phyloP scores from a whole-genome alignment of 2,113 vertebrate species.

The Murina feae region DNA sequence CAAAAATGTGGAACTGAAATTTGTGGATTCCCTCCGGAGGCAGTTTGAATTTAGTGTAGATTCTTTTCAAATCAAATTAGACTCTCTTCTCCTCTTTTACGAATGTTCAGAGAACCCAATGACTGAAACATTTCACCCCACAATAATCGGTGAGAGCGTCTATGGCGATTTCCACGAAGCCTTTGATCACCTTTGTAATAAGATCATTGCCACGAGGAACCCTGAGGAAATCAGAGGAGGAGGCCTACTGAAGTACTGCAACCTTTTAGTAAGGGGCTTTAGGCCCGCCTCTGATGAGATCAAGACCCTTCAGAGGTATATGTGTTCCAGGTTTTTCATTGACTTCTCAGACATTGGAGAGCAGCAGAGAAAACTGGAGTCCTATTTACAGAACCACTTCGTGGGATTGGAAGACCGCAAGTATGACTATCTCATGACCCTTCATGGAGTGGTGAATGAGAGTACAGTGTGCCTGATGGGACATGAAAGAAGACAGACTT shows the following conservation, averaged over 20 bases:
- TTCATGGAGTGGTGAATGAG: constrained; percentile 97
- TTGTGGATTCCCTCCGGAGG: constrained; percentile 96
- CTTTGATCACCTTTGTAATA: constrained; percentile 95
- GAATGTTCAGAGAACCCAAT: constrained; percentile 98
- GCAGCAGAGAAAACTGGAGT: constrained; percentile 98
- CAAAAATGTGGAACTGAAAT: constrained; percentile 99
- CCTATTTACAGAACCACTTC: constrained; percentile 99
- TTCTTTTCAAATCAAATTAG: constrained; percentile 98
- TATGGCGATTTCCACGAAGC: constrained; percentile 95
- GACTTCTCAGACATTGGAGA: constrained; percentile 98
- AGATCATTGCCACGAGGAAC: constrained; percentile 96
- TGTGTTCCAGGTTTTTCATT: constrained; percentile 99
- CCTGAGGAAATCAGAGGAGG: constrained; percentile 98
- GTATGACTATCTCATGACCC: constrained; percentile 99
- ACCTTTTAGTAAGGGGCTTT: constrained; percentile 97
- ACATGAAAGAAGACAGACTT: constrained; percentile 96
- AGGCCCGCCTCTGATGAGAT: constrained; percentile 94
- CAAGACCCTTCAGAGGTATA: constrained; percentile 98
- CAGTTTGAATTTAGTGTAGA: constrained; percentile 99
- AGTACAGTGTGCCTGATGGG: constrained; percentile 99
- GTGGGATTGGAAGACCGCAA: constrained; percentile 99
- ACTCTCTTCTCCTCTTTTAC: constrained; percentile 98
- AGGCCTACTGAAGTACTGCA: constrained; percentile 99
- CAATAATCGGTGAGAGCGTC: constrained; percentile 96
- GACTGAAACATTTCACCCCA: constrained; percentile 97